These are phyloP conservation scores for Carapus acus DNA, from an alignment of 2,797 vertebrate species.

Conservation along the genomic window DNA sequence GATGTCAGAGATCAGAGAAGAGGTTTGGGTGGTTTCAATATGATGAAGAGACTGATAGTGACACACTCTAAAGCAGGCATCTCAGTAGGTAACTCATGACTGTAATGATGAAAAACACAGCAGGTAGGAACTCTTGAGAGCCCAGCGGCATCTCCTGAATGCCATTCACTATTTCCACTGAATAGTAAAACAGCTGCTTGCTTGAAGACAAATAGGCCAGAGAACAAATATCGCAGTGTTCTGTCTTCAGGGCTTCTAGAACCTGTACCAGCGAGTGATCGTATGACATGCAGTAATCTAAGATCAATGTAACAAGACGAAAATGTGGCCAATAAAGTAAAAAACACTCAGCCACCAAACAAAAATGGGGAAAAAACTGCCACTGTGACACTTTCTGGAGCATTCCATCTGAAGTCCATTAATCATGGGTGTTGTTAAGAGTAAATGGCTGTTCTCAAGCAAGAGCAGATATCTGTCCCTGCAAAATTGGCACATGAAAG, in stretches of 20 bases:
- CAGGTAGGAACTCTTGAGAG: conserved; percentile 24
- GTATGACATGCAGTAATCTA: conserved; percentile 26
- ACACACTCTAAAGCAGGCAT: conserved; percentile 15
- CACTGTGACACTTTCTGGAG: no score
- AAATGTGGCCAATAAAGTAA: no score
- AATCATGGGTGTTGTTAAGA: no score
- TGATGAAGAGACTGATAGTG: conserved; percentile 8
- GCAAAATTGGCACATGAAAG: no score
- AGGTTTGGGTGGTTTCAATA: conserved; percentile 49
- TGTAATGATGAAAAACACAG: conserved; percentile 44
- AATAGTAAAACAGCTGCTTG: conserved; percentile 53
- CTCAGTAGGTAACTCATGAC: conserved; percentile 43
- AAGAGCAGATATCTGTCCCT: no score
- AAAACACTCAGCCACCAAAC: conserved; percentile 15
- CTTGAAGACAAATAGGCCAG: conserved; percentile 30
- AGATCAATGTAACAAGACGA: conserved; percentile 35
- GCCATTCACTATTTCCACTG: conserved; percentile 45
- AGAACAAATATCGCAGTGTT: conserved; percentile 20
- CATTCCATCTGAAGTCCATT: no score
- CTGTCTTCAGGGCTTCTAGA: conserved; percentile 23
- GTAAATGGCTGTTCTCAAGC: no score
- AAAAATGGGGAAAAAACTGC: conserved; percentile 27
- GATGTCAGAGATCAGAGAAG: no score
- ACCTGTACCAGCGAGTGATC: conserved; percentile 33
- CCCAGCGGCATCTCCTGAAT: conserved; percentile 37